A percentile compares a stretch with the other conserved stretches of the same genome.
Evolutionary conservation across 2,797 vertebrate genomes (phyloP).

Genomic region (Petrocephalus sullivani): DNA sequence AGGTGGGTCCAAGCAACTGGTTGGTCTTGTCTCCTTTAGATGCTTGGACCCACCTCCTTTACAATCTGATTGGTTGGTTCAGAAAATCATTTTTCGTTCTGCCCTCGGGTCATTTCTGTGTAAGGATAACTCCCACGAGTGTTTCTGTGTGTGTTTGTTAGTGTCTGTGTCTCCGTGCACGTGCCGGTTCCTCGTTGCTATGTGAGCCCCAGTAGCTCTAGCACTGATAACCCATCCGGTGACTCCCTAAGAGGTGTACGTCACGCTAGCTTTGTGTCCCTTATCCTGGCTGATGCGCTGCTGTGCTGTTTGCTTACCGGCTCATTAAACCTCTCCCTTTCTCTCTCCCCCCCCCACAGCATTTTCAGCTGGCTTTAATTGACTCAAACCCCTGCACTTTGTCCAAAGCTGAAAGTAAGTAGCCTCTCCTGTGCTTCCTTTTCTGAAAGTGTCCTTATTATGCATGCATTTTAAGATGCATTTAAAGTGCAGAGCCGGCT

Average conservation of each 20-base stretch:
- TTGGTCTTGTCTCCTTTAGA: no score
- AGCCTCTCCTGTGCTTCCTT: neutral
- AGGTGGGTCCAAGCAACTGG: no score
- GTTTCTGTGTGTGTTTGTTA: neutral
- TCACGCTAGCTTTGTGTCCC: neutral
- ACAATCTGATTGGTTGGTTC: no score
- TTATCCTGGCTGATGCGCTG: neutral
- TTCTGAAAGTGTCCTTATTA: neutral
- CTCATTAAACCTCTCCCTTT: conserved; percentile 28
- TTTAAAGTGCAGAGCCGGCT: neutral
- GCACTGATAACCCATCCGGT: neutral
- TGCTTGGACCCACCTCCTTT: no score
- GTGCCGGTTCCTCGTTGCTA: neutral
- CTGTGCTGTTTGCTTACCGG: neutral
- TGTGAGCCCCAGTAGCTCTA: neutral
- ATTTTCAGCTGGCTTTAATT: conserved; percentile 82
- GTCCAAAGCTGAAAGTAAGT: conserved; percentile 93
- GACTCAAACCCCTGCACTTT: conserved; percentile 93
- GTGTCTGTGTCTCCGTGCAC: neutral
- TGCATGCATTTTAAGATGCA: no score
- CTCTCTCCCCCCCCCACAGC: conserved; percentile 60
- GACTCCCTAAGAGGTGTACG: neutral
- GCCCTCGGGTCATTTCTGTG: no score
- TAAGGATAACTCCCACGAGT: no score
- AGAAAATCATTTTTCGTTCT: no score